These are phyloP conservation scores for Drosophila kepulauana DNA, from an alignment of 1,140 invertebrate species.

Conservation along the genomic window DNA sequence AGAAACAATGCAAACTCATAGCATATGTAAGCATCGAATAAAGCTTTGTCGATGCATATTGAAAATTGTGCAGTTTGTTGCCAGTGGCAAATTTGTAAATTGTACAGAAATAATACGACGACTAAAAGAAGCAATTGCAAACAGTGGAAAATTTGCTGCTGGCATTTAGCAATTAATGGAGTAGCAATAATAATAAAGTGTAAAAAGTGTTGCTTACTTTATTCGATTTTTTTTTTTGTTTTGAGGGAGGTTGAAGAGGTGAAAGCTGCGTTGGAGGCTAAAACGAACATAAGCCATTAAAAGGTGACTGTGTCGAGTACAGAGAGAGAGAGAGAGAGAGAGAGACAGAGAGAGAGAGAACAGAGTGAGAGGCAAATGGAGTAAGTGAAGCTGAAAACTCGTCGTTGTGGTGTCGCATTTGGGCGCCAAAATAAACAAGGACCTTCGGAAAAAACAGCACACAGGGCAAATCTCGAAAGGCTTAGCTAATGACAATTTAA, in stretches of 20 bases:
- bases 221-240: conserved; percentile 12
- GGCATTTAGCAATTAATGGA: conserved; percentile 34
- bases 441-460: conserved; percentile 28
- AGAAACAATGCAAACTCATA: too few relatives aligned
- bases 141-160: conserved; percentile 3
- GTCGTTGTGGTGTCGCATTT: conserved; percentile 21
- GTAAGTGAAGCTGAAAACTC: too few relatives aligned
- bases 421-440: conserved; percentile 19
- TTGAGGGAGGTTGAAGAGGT: neutral
- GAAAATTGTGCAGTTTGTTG: neutral
- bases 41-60: too few relatives aligned
- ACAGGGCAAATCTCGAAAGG: conserved; percentile 63
- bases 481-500: conserved; percentile 82
- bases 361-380: too few relatives aligned
- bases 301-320: neutral
- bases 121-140: neutral
- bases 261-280: conserved; percentile 1
- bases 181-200: neutral
- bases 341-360: too few relatives aligned
- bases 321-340: too few relatives aligned
- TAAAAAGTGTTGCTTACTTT: conserved; percentile 29
- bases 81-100: neutral
- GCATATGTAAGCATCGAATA: too few relatives aligned
- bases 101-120: neutral
- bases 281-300: conserved; percentile 45